Base-by-base conservation (phyloP, 2,888 invertebrate genomes). In the Synanthedon andrenaeformis region DNA sequence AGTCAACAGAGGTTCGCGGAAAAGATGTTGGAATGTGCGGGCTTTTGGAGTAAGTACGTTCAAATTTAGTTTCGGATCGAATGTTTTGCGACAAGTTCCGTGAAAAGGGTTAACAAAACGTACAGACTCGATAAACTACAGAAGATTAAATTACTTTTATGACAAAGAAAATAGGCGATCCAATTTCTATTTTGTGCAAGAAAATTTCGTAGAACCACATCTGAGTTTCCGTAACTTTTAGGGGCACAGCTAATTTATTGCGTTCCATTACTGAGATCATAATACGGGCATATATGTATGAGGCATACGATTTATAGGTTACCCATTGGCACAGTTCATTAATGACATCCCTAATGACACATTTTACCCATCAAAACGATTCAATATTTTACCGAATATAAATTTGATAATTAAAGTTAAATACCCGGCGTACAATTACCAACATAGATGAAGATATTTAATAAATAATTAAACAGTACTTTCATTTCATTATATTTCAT, bases 41-140 rank as follows among this genome's bases (percentile, higher is more conserved):
- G 76, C 70, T 75, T 77, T 79, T 70, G 71, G 75, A 75, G 75
- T 78, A 35, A 35, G 35, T 35, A 35, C 72, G 74, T 76, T 76
- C 77, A 82, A 82, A 82, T 82, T 79, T 77, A 82, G 81, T 82
- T 35, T 78, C 74, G 76, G 72, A 83, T 83, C 79, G 80, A 83
- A 83, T 79, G 76, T 72, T 75, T 72, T 69, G 70, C 67, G 76
- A 76, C 74, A 80, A 79, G 71, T 82, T 82, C 65, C 69, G 70
- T 78, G 78, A 84, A 79, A 83, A 84, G 83, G 84, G 82, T 83
- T 79, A 70, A 70, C 73, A 68, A 72, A 66, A 74, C 63, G 63
- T 63, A 70, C 67, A 67, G 73, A 70, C 64, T 65, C 62, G 67
- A 75, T 74, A 73, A 73, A 81, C 72, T 68, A 74, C 68, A 73